phyloP scores from a whole-genome alignment of 2,113 vertebrate species.

The Megatriorchis doriae region DNA sequence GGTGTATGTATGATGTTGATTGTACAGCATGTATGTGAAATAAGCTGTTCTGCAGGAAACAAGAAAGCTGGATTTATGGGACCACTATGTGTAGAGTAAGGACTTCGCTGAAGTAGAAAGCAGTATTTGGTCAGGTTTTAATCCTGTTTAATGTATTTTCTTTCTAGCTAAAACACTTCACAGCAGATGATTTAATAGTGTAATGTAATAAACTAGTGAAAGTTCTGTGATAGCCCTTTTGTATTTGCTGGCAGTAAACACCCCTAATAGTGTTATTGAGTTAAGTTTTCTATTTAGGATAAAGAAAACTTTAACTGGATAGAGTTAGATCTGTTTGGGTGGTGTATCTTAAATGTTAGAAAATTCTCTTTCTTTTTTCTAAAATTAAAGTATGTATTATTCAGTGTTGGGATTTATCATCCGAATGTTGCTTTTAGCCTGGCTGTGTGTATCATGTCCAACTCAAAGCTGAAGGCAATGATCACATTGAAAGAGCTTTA shows the following conservation, averaged over 20 bases:
- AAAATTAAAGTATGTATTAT: not conserved
- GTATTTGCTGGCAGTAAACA: not conserved
- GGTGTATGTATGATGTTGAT: not conserved
- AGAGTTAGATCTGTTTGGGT: not conserved
- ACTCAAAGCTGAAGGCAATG: conserved; percentile 91
- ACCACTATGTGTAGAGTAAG: not conserved
- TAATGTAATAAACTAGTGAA: not conserved
- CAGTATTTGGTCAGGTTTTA: not conserved
- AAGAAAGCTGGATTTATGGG: not conserved
- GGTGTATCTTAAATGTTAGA: not conserved
- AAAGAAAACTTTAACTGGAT: not conserved
- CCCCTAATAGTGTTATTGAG: not conserved
- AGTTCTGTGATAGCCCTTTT: not conserved
- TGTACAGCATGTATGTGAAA: not conserved
- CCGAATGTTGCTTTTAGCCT: conserved; percentile 77
- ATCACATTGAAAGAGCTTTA: conserved; percentile 93
- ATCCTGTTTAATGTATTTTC: not conserved
- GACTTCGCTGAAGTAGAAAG: not conserved
- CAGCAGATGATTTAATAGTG: not conserved
- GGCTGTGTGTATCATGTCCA: conserved; percentile 89
- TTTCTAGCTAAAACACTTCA: not conserved
- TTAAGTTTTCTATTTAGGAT: not conserved
- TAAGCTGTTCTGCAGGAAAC: not conserved
- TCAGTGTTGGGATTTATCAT: not conserved
- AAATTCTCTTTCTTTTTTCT: not conserved